Conservation (phyloP, 2,113 vertebrate genomes). For the Solenodon paradoxus region DNA sequence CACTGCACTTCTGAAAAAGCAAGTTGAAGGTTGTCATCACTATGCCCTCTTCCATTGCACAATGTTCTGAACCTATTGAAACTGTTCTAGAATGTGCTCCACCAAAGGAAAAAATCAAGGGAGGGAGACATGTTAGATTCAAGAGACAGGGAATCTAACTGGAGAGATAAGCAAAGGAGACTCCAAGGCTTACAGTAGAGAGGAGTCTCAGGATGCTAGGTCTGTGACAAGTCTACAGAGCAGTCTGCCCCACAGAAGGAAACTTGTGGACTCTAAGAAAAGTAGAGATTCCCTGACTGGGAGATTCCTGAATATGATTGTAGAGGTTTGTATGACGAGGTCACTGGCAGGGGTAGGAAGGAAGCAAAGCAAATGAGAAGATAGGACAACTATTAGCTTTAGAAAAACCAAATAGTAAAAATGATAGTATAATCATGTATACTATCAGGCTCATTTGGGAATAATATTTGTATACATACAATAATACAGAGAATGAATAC, state of each 20-base stretch:
- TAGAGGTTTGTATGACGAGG: background rate
- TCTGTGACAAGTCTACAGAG: background rate
- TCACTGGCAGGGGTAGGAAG: background rate
- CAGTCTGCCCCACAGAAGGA: background rate
- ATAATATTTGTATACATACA: background rate
- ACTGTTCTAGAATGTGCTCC: background rate
- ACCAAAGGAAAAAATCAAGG: background rate
- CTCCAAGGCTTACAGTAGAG: background rate
- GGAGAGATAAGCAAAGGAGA: slow-evolving; percentile 25
- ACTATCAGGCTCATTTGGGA: background rate
- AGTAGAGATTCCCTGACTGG: background rate
- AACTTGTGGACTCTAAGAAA: background rate
- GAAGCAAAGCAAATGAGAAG: slow-evolving; percentile 25
- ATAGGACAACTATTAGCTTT: background rate
- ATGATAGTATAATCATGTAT: background rate
- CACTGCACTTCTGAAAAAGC: background rate
- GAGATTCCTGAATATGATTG: background rate
- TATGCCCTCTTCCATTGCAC: background rate
- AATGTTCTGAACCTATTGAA: background rate
- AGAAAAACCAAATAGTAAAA: background rate
- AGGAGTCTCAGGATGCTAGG: background rate
- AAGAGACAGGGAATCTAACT: slow-evolving; percentile 10
- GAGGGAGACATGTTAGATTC: background rate
- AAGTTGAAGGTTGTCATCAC: background rate
- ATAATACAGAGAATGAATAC: background rate